phyloP scores from a whole-genome alignment of 1,140 invertebrate species.

The Sycobia sp. region DNA sequence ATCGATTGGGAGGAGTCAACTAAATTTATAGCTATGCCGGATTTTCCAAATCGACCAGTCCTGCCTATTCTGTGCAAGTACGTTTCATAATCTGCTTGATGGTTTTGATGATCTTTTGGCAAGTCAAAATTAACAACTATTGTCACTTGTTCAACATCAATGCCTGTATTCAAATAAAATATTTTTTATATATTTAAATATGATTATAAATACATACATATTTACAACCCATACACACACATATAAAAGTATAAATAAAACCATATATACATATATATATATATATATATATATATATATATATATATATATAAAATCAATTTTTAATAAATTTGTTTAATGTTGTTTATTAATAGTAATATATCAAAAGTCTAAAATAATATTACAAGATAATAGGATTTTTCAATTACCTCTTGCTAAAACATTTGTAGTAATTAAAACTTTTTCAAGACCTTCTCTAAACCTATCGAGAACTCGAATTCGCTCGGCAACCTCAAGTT shows the following conservation, averaged over 20 bases:
- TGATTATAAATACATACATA: no score
- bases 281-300: no score
- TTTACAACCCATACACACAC: no score
- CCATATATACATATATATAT: no score
- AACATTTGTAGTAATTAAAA: slow-evolving; percentile 98
- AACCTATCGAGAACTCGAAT: slow-evolving; percentile 93
- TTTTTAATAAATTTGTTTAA: no score
- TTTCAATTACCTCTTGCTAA: slow-evolving; percentile 69
- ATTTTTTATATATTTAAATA: no score
- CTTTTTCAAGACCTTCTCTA: slow-evolving; percentile 87
- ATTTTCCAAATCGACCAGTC: slow-evolving; percentile 94
- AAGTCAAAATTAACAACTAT: slow-evolving; percentile 99
- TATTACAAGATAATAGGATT: no score
- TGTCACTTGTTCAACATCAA: slow-evolving; percentile 96
- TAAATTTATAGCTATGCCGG: slow-evolving; percentile 93
- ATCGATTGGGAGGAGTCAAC: slow-evolving; percentile 77
- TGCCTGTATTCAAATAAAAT: slow-evolving; percentile 79
- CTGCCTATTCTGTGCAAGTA: slow-evolving; percentile 96
- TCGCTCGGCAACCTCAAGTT: slow-evolving; percentile 90
- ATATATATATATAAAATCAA: no score
- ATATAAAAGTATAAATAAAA: no score
- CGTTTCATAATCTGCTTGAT: slow-evolving; percentile 90
- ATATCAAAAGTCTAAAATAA: no score
- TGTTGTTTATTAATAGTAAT: no score
- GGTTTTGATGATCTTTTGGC: slow-evolving; percentile 78